Percentiles rank a stretch among this genome's conserved stretches.
phyloP scores from a whole-genome alignment of 2,113 vertebrate genomes.

The Manacus vitellinus region DNA sequence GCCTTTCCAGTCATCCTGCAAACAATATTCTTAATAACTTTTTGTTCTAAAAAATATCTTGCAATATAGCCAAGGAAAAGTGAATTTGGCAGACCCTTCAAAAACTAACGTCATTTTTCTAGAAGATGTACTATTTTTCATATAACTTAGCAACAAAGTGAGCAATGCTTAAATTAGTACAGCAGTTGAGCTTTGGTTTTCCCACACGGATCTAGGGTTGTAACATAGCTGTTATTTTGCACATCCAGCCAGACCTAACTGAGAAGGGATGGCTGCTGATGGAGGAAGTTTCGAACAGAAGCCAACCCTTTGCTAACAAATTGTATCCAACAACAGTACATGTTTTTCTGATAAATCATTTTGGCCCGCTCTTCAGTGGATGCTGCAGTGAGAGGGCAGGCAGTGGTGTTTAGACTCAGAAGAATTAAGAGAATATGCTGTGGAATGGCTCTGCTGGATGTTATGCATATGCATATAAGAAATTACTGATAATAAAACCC shows the following conservation, averaged over 20 bases:
- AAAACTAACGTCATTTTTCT: background rate
- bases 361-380: background rate
- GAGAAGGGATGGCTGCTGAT: background rate
- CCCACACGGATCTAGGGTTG: background rate
- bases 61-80: background rate
- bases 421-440: background rate
- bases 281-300: background rate
- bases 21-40: background rate
- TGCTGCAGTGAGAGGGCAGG: background rate
- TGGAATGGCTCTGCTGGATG: background rate
- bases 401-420: background rate
- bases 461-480: background rate
- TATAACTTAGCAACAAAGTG: background rate
- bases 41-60: background rate
- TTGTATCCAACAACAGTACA: constrained; percentile 9
- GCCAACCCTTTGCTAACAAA: background rate
- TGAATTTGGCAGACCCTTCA: background rate
- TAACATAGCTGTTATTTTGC: background rate
- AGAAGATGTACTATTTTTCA: background rate
- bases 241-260: background rate
- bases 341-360: background rate
- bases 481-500: background rate
- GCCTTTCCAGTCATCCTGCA: background rate
- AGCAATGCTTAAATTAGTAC: background rate
- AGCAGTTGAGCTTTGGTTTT: background rate